phyloP scores from a whole-genome alignment of 2,797 vertebrate species.

The Silurus aristotelis region DNA sequence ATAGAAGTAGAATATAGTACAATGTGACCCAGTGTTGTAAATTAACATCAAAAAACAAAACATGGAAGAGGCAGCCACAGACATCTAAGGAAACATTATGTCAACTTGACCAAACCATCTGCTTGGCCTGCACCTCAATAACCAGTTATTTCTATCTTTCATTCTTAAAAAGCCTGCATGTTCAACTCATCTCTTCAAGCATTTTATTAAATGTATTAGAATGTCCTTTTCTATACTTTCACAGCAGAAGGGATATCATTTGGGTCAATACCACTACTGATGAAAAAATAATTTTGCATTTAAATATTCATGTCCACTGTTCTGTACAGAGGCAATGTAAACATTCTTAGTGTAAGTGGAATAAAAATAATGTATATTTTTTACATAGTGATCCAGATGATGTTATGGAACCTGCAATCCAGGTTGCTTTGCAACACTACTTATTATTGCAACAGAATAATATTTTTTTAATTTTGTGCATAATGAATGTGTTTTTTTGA shows the following conservation, averaged over 20 bases:
- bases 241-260: not conserved
- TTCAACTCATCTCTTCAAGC: too few relatives aligned
- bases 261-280: not conserved
- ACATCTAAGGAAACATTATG: not conserved
- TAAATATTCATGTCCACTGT: not conserved
- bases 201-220: too few relatives aligned
- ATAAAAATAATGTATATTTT: slow-evolving; percentile 19
- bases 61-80: not conserved
- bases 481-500: slow-evolving; percentile 43
- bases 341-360: not conserved
- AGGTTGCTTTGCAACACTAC: slow-evolving; percentile 38
- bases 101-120: slow-evolving; percentile 16
- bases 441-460: slow-evolving; percentile 34
- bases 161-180: too few relatives aligned
- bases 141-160: too few relatives aligned
- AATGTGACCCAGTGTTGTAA: not conserved
- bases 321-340: slow-evolving; percentile 5
- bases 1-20: not conserved
- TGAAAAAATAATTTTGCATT: not conserved
- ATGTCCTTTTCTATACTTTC: too few relatives aligned
- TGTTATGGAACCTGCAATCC: slow-evolving; percentile 25
- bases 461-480: slow-evolving; percentile 48
- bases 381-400: slow-evolving; percentile 4
- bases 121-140: slow-evolving; percentile 19
- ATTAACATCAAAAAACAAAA: not conserved